Evolutionary conservation across 1,140 invertebrate species (phyloP), one percentile per base, ranked within the genome.

Genomic region (Sinella curviseta): DNA sequence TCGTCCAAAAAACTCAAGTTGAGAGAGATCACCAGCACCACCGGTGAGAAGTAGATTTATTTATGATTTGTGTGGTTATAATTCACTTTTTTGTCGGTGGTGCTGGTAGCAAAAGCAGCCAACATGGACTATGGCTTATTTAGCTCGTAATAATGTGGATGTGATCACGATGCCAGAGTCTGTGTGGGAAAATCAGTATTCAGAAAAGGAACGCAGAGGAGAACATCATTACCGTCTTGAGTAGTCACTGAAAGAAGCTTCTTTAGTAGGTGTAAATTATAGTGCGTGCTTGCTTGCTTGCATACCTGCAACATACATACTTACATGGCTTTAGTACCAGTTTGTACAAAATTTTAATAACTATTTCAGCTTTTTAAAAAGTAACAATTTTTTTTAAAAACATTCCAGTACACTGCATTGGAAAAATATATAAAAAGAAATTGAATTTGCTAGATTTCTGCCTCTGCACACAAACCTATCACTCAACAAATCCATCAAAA

Each of bases 11-110:
- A 8, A 48, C 8, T 65, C 24, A 65, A 65, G 39, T 12, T 48
- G 8, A 60, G 24, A 16, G 24, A 60, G 57, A 4, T 26, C 57
- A 60, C 1, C 8, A 70, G 8, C 26, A 70, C n/a, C 55, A 60
- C 55, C 65, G 65, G 65, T 70, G 65, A 70, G 65, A 70, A 70
- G 31, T 70, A 70, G 65, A 70, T 70, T 70, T 70, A 70, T 70
- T 30, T 65, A 65, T 65, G 57, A 65, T 65, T 65, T 65, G 57
- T 65, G 57, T 65, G 57, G 57, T 65, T 65, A 65, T 65, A 65
- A 65, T 65, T 65, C 57, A 65, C 24, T 26, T 26, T 48, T 48
- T 48, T 48, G 8, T 48, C n/a, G n/a, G n/a, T 20, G 39, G 39
- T 48, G 39, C 39, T 12, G 39, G 39, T 48, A 48, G 39, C 39